Conservation (phyloP, 2,888 invertebrate genomes). For the Hypselothyrea guttata region DNA sequence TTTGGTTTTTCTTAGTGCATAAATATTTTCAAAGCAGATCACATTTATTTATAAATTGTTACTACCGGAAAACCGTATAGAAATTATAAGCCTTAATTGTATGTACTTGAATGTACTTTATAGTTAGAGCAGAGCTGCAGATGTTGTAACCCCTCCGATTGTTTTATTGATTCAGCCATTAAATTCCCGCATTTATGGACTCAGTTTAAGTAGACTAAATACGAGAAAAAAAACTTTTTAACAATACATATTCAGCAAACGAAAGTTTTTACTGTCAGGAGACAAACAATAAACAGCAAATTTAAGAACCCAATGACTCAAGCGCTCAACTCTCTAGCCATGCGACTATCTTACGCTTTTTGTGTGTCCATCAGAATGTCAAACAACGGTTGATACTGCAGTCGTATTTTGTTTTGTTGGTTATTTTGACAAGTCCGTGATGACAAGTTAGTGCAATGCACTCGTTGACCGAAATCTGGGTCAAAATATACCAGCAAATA, state of each 20-base stretch:
- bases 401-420: constrained; percentile 20
- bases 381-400: constrained; percentile 23
- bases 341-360: constrained; percentile 18
- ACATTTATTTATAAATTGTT: too few relatives aligned
- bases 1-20: too few relatives aligned
- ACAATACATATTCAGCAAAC: constrained; percentile 3
- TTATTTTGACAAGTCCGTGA: constrained; percentile 37
- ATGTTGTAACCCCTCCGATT: too few relatives aligned
- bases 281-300: too few relatives aligned
- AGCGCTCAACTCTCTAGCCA: constrained; percentile 15
- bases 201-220: too few relatives aligned
- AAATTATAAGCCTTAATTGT: too few relatives aligned
- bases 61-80: too few relatives aligned
- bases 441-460: constrained; percentile 69
- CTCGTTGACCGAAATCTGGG: constrained; percentile 60
- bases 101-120: too few relatives aligned
- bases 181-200: too few relatives aligned
- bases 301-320: constrained; percentile 46
- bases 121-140: too few relatives aligned
- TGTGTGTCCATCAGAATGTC: constrained; percentile 19
- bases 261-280: constrained; percentile 24
- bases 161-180: too few relatives aligned
- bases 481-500: constrained; percentile 42
- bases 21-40: too few relatives aligned
- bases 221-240: constrained; percentile 1